Evolutionary conservation across 2,113 vertebrate species (phyloP).

Genomic region (Chaetodon auriga): DNA sequence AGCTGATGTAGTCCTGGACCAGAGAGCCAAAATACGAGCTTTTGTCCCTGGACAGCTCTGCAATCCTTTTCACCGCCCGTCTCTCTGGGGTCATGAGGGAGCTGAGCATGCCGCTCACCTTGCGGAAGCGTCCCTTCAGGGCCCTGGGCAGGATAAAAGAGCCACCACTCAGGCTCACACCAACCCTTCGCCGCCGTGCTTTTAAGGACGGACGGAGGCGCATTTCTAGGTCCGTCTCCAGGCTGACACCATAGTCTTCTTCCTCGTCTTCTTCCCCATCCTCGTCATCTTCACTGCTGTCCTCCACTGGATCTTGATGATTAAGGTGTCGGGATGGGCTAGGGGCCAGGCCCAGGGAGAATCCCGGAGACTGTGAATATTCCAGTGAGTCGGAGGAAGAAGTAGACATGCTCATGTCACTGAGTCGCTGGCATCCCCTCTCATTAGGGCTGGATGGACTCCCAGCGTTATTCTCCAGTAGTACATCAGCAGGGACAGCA

Average conservation of each 20-base stretch:
- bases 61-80: slow-evolving; percentile 89
- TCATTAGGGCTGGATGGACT: slow-evolving; percentile 48
- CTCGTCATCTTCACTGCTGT: slow-evolving; percentile 91
- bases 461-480: slow-evolving; percentile 7
- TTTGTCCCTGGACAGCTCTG: slow-evolving; percentile 91
- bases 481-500: slow-evolving; percentile 30
- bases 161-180: slow-evolving; percentile 71
- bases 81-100: slow-evolving; percentile 94
- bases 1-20: slow-evolving; percentile 95
- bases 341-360: slow-evolving; percentile 85
- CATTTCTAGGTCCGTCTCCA: slow-evolving; percentile 91
- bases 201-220: slow-evolving; percentile 88
- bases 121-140: slow-evolving; percentile 91
- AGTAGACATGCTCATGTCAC: slow-evolving; percentile 95
- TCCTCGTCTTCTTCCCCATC: slow-evolving; percentile 88
- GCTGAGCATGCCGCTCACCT: slow-evolving; percentile 93
- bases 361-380: slow-evolving; percentile 86
- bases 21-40: slow-evolving; percentile 94
- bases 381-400: slow-evolving; percentile 95
- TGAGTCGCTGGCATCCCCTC: slow-evolving; percentile 88
- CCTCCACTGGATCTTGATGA: slow-evolving; percentile 80
- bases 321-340: slow-evolving; percentile 81
- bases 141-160: slow-evolving; percentile 90
- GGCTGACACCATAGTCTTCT: slow-evolving; percentile 90
- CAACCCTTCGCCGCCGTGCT: slow-evolving; percentile 84